Evolutionary conservation across 2,113 vertebrate genomes (phyloP), one percentile per base, ranked within the genome.

Genomic region (Vulpes vulpes): DNA sequence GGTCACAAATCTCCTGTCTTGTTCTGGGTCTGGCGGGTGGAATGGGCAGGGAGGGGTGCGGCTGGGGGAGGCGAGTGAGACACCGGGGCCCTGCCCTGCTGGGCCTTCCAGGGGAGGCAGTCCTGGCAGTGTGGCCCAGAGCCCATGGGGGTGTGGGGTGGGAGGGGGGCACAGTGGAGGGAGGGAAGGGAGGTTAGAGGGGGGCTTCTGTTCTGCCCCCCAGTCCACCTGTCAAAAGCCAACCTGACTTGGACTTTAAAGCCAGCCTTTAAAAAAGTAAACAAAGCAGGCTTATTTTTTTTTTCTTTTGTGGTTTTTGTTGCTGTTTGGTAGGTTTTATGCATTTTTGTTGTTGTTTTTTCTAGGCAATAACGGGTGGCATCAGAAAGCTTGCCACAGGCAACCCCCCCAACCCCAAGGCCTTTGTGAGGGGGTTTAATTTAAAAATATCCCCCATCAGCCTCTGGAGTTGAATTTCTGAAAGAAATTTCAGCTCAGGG

Each of bases 1-100:
- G 98, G 99, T 97, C 99, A 99, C 98, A 98, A 99, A 99, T 99
- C 99, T 99, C 99, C 98, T 99, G 98, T 99, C 99, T 99, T 98
- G 98, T 98, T 99, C 99, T 99, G 98, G 99, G 93, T 98, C 98
- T 98, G 98, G 98, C 96, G 60, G 97, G 95, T 94, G 93, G 98
- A 98, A 97, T 91, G 97, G 96, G 94, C 82, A 55, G 92, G 95
- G 83, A 67, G 92, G 71, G 96, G 88, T 62, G 92, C 67, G 73
- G 49, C 73, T 17, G 43, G 90, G 94, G 53, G 53, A 90, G 97
- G 94, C 95, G 73, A 97, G 89, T 11, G 9, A 96, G 98, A 89
- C 92, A 10, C 92, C 93, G 11, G 23, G 43, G 25, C 74, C 16
- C 35, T 20, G 43, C 35, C 96, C 65, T 10, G 93, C 91, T 2